These are phyloP conservation scores for Brachionus rubens DNA, from an alignment of 1,140 invertebrate species.

Conservation along the genomic window DNA sequence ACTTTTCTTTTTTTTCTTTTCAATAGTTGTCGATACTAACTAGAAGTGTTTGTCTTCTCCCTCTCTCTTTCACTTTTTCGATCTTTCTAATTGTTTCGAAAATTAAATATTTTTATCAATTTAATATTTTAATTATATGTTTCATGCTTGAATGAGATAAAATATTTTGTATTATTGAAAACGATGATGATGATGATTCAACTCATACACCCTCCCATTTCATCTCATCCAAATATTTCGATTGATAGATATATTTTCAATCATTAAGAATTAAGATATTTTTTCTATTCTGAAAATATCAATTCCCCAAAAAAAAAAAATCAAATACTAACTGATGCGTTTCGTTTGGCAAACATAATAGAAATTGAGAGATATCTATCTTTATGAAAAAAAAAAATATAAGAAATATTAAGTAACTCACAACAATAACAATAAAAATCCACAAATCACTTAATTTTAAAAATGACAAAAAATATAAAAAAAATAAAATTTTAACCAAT, in stretches of 20 bases:
- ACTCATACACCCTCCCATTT: background rate
- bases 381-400: constrained; percentile 14
- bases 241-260: background rate
- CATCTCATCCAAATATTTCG: background rate
- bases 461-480: no score
- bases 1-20: no score
- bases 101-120: background rate
- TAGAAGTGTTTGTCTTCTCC: no score
- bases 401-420: background rate
- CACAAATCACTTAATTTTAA: no score
- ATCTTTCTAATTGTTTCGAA: background rate
- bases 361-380: background rate
- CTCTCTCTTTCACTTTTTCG: background rate
- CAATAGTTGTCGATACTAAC: no score
- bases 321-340: constrained; percentile 26
- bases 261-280: constrained; percentile 35
- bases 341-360: constrained; percentile 31
- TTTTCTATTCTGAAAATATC: no score
- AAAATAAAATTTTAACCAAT: no score
- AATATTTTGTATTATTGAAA: background rate
- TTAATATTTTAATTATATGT: constrained; percentile 39
- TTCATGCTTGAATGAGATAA: constrained; percentile 35
- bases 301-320: no score
- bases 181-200: background rate
- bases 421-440: no score